Evolutionary conservation across 92 coral and sea anemone genomes (phyloP).

Genomic region (Phenganax marumi): DNA sequence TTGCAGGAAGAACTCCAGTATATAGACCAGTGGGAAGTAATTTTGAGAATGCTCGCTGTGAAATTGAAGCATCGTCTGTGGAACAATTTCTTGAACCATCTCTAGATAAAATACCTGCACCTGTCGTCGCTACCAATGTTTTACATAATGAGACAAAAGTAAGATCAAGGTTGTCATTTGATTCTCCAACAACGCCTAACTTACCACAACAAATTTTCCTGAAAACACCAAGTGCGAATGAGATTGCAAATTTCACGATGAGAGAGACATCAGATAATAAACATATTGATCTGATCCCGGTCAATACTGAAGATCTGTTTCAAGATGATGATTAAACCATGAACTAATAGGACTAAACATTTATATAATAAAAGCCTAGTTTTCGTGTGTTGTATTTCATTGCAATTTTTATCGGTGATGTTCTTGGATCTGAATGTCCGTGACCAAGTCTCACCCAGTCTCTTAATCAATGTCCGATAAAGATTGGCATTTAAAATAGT

Average conservation of each 20-base stretch:
- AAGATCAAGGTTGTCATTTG: conserved; percentile 18
- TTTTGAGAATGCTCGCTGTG: too few species aligned
- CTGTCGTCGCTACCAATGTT: background rate
- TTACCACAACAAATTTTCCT: background rate
- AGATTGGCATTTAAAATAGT: too few species aligned
- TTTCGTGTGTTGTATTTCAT: too few species aligned
- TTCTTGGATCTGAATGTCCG: too few species aligned
- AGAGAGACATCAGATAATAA: background rate
- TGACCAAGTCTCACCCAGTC: too few species aligned
- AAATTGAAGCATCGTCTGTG: too few species aligned
- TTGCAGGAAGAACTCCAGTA: too few species aligned
- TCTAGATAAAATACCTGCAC: background rate
- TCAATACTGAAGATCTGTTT: background rate
- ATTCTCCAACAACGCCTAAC: background rate
- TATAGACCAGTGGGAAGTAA: too few species aligned
- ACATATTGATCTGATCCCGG: conserved; percentile 5
- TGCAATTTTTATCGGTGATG: too few species aligned
- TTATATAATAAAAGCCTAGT: too few species aligned
- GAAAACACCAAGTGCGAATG: conserved; percentile 2
- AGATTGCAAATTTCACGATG: background rate
- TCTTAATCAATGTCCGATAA: too few species aligned
- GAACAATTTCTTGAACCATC: too few species aligned
- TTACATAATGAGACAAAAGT: background rate
- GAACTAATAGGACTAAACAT: background rate
- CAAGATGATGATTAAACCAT: background rate